Base-by-base conservation (phyloP, 2,888 invertebrate species). In the Brachyptera risi region DNA sequence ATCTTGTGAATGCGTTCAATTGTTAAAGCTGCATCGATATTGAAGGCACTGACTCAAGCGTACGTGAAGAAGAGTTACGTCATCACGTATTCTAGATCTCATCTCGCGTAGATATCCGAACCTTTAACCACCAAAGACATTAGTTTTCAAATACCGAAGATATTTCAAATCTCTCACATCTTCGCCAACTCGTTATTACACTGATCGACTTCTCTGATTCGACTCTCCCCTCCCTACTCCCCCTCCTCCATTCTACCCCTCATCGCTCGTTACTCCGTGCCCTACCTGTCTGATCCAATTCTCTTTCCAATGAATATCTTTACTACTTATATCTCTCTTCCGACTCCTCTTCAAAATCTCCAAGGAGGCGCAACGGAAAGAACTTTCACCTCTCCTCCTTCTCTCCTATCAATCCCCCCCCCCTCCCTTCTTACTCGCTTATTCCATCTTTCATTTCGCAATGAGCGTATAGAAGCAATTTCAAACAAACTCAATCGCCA, bases 291-390 rank as follows among this genome's bases (percentile, higher is more conserved):
- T 57, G 27, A 40, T 51, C 61, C 61, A 61, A 61, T 61, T 61
- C 61, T 24, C 58, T 61, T 61, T 61, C 51, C 61, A 61, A 61
- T 61, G 61, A 58, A 61, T 61, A 61, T 61, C 61, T 58, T 51
- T 50, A 47, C 61, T 61, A 51, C 42, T 44, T 59, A 40, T 49
- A 23, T 13, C 23, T 13, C 23, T 49, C 47, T 42, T 19, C 15
- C 31, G 44, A 19, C 27, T 35, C 31, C 35, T 24, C 44, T 54
- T 15, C 26, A 24, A 44, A 56, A 31, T 40, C 35, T 40, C 35
- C 35, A 23, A 31, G 42, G 56, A 56, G 19, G 2, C 37, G 47
- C 19, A 11, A 21, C 11, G 50, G 27, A 51, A 51, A 15, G 27
- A 27, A 51, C n/a, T 1, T 24, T 49, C 49, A 2, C 44, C 21